Base-by-base conservation (phyloP, 1,140 invertebrate species). In the Drosophila tropicalis region DNA sequence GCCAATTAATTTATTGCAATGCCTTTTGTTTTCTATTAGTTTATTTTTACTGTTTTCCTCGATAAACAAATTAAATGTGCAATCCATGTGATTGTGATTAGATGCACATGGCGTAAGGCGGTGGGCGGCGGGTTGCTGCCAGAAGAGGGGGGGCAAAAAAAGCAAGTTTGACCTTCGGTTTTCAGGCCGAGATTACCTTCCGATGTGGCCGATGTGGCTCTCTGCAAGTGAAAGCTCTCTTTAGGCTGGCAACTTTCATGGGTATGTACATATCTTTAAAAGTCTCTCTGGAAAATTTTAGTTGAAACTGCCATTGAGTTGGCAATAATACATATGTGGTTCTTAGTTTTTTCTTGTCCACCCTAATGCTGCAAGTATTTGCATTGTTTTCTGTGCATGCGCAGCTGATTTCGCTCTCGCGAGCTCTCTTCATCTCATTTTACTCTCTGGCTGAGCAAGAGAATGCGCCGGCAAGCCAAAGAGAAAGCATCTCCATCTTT, bases 1-100 rank as follows among this genome's bases (percentile, higher is more conserved):
- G 74, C 71, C 74, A 77, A 74, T 66, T 77, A 77, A 74, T 70
- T 63, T 70, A 74, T 74, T 58, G 66, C 74, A 73, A 65, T 66
- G 57, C 44, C 56, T 76, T 73, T 76, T 73, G 70, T 72, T 76
- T 72, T 41, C 66, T 76, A 68, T 72, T 63, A 61, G 55, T 76
- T 64, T 72, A 15, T 55, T 55, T 22, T n/a, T 55, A 13, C 5
- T 47, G 61, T 63, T 54, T 64, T 22, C 34, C 36, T 17, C 22
- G 15, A 39, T 19, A 19, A 9, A 55, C 9, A 67, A 25, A 22
- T 22, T 51, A 47, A 25, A 15, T 32, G 51, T 47, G 40, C 17
- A 63, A 64, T 44, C 13, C 40, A 68, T 68, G 60, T 62, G 72
- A 67, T 62, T 60, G 41, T 51, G 17, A 22, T 51, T 51, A 51